Evolutionary conservation across 2,888 invertebrate species (phyloP).

Genomic region (Athripsodes cinereus): DNA sequence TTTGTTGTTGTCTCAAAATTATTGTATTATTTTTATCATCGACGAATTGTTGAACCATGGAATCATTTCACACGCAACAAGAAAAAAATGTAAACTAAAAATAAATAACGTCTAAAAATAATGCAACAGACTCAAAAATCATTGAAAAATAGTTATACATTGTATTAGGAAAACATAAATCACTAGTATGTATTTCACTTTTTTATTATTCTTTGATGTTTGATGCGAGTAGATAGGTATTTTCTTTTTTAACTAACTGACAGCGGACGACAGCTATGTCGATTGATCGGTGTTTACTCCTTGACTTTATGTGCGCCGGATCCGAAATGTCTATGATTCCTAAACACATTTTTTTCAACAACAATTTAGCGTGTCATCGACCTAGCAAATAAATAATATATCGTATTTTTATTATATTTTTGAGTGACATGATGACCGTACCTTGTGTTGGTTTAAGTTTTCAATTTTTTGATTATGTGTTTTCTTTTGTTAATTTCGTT

Average conservation of each 20-base stretch:
- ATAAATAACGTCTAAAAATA: too few species aligned
- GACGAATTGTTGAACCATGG: not conserved
- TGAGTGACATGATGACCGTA: not conserved
- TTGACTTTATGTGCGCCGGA: not conserved
- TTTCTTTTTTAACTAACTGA: conserved; percentile 5
- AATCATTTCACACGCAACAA: not conserved
- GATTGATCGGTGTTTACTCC: conserved; percentile 19
- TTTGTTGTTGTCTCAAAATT: not conserved
- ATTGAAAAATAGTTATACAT: too few species aligned
- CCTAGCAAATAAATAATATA: too few species aligned
- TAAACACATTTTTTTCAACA: conserved; percentile 8
- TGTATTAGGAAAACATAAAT: too few species aligned
- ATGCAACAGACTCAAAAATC: too few species aligned
- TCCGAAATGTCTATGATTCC: not conserved
- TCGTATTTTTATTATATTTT: not conserved
- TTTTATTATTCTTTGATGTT: not conserved
- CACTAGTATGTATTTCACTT: not conserved
- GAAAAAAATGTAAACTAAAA: too few species aligned
- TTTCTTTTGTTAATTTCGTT: too few species aligned
- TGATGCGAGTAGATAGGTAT: conserved; percentile 3
- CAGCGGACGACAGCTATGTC: conserved; percentile 17
- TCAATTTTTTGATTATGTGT: not conserved
- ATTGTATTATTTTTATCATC: not conserved
- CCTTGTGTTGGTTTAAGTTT: not conserved
- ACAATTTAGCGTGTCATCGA: too few species aligned